These are phyloP conservation scores for Hippoglossus stenolepis DNA, from an alignment of 2,113 vertebrate genomes.

Conservation along the genomic window DNA sequence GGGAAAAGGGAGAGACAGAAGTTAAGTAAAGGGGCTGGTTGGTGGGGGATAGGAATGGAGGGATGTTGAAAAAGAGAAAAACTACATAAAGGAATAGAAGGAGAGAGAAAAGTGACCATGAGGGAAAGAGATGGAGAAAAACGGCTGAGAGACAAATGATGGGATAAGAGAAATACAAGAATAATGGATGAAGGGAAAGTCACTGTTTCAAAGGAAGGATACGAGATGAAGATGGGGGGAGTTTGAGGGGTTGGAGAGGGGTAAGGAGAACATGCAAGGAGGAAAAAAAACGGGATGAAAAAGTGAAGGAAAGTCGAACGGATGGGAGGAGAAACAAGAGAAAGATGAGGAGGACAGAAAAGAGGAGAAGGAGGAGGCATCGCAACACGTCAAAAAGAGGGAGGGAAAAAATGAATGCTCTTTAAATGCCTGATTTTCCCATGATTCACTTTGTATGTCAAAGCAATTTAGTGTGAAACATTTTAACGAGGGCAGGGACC, in stretches of 20 bases:
- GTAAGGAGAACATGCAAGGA: no score
- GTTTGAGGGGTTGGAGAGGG: not conserved
- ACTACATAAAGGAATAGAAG: not conserved
- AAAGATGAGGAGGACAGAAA: not conserved
- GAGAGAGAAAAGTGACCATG: not conserved
- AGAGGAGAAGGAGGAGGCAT: not conserved
- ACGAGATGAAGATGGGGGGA: not conserved
- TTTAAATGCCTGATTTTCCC: conserved; percentile 21
- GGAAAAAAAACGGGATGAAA: not conserved
- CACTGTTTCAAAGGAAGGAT: not conserved
- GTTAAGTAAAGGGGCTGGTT: not conserved
- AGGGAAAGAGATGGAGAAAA: not conserved
- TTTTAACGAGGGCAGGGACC: conserved; percentile 37
- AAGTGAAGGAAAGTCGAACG: not conserved
- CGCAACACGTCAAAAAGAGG: conserved; percentile 6
- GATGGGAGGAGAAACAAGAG: not conserved
- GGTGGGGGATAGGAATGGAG: not conserved
- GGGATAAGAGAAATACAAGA: not conserved
- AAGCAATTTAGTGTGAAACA: conserved; percentile 55
- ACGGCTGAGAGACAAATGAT: not conserved
- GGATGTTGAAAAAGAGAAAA: not conserved
- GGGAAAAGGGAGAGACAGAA: conserved; percentile 10
- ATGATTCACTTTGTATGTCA: conserved; percentile 53
- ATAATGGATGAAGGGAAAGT: not conserved
- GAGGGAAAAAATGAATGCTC: not conserved